Base-by-base conservation (phyloP, 2,113 vertebrate genomes). In the Ia io region DNA sequence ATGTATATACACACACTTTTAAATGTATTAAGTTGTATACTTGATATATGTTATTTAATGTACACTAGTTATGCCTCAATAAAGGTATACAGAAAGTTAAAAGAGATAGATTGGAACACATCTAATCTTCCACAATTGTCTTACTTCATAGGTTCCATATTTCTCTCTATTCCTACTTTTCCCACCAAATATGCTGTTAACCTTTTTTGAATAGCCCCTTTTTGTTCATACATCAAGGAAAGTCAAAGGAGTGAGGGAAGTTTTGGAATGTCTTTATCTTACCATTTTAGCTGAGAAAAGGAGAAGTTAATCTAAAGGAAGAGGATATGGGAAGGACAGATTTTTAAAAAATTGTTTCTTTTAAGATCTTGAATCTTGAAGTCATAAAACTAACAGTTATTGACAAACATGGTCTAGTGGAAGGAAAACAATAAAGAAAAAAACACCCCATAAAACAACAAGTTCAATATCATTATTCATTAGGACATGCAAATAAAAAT, bases 351-450 rank as follows among this genome's bases (percentile, higher is more conserved):
- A 13, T 10, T 35, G 4, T 73, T 86, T 70, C 14, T 77, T 63
- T 95, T 42, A 65, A 67, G 18, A 40, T 86, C 32, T 86, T 86
- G 47, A 56, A 74, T 86, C 74, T 85, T 87, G 17, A 95, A 76
- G 28, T 90, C 35, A 92, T 9, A 77, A 83, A 82, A 49, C 65
- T 69, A 44, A 20, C 7, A 73, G 47, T 76, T 61, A 76, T 61
- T 76, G 90, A 82, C 74, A 67, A 90, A 23, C 2, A 90, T 85
- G 28, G 8, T 49, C 22, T 87, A 61, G 22, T 76, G 47, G n/a
- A 93, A 93, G 40, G 17, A 61, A 61, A 61, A 28, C 25, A 61
- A 28, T 61, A 84, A 51, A 30, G 16, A 79, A 80, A 79, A 59
- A 49, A n/a, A 32, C 30, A 17, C 42, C 3, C 9, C 56, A 59